These are phyloP conservation scores for Gymnoscopelus microlampas DNA, from an alignment of 2,797 vertebrate genomes.

Conservation along the genomic window DNA sequence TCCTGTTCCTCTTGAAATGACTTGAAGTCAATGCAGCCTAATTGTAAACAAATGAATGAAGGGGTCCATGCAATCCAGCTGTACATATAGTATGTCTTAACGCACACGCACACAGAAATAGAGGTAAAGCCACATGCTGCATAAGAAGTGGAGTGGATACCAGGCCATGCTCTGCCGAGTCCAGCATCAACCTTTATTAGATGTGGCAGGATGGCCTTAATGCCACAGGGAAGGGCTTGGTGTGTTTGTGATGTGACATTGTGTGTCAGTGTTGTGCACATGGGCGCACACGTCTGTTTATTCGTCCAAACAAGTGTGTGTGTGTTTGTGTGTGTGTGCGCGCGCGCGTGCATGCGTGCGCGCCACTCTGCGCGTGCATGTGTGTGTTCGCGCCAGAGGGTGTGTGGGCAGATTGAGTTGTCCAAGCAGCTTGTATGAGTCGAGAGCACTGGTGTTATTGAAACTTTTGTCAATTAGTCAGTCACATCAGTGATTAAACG, in stretches of 20 bases:
- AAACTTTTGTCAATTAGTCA: slow-evolving; percentile 63
- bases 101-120: slow-evolving; percentile 40
- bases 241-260: slow-evolving; percentile 7
- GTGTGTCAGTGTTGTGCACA: slow-evolving; percentile 12
- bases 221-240: slow-evolving; percentile 56
- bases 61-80: too few species aligned
- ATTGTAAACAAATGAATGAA: too few species aligned
- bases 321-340: slow-evolving; percentile 13
- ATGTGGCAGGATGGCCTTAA: slow-evolving; percentile 76
- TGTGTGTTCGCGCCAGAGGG: slow-evolving; percentile 44
- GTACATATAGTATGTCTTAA: too few species aligned
- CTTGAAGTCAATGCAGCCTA: too few species aligned
- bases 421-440: slow-evolving; percentile 46
- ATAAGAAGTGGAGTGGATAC: slow-evolving; percentile 70
- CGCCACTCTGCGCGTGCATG: slow-evolving; percentile 16
- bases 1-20: too few species aligned
- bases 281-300: background rate
- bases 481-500: slow-evolving; percentile 39
- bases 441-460: slow-evolving; percentile 52
- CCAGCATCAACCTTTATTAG: slow-evolving; percentile 68
- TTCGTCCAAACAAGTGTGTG: slow-evolving; percentile 7
- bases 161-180: slow-evolving; percentile 65
- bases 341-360: background rate
- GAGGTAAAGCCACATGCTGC: slow-evolving; percentile 68
- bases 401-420: slow-evolving; percentile 58